Evolutionary conservation across 2,797 vertebrate species (phyloP).

Genomic region (Typhlichthys subterraneus): DNA sequence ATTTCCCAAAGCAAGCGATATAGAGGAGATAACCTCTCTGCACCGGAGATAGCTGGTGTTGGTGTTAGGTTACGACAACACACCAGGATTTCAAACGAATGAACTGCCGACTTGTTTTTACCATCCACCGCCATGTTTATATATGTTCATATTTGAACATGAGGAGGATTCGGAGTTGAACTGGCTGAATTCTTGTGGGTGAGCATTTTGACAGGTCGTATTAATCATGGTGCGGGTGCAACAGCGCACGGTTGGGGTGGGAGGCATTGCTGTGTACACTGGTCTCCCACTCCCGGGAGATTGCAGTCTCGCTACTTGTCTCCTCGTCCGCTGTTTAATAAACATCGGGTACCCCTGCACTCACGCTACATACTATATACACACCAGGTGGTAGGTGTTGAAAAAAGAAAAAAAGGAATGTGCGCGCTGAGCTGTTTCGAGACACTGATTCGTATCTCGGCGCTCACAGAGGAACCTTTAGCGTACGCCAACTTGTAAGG

Average conservation of each 20-base stretch:
- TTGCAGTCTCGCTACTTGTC: conserved; percentile 56
- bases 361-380: conserved; percentile 29
- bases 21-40: conserved; percentile 19
- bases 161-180: conserved; percentile 50
- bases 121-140: conserved; percentile 32
- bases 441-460: conserved; percentile 30
- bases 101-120: conserved; percentile 34
- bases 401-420: conserved; percentile 37
- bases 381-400: conserved; percentile 52
- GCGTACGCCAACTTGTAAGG: conserved; percentile 13
- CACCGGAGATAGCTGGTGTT: not conserved
- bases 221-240: conserved; percentile 58
- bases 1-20: conserved; percentile 8
- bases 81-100: conserved; percentile 27
- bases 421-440: conserved; percentile 29
- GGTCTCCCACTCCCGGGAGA: conserved; percentile 44
- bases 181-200: conserved; percentile 56
- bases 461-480: conserved; percentile 14
- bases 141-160: conserved; percentile 43
- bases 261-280: conserved; percentile 52
- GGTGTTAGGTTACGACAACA: conserved; percentile 18
- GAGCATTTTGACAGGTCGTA: conserved; percentile 69
- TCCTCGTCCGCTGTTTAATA: conserved; percentile 59
- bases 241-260: conserved; percentile 33
- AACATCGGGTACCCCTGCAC: conserved; percentile 47